A percentile compares a stretch with the other conserved stretches of the same genome.
Evolutionary conservation across 2,888 invertebrate species (phyloP).

Genomic region (Pemphredon lugubris): DNA sequence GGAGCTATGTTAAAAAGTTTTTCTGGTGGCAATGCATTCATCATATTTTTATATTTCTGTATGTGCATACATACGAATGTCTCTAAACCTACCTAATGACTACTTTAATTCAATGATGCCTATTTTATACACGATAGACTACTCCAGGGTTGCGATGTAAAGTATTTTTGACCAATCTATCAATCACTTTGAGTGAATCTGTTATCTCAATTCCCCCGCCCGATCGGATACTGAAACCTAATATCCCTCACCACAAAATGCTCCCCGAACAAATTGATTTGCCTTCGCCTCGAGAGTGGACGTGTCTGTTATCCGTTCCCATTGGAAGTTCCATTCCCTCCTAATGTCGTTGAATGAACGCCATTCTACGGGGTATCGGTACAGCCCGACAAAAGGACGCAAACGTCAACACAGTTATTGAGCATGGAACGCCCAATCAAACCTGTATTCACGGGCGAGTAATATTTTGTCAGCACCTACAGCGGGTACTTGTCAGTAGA

Average conservation of each 20-base stretch:
- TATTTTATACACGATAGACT: too few species aligned
- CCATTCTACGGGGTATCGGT: constrained; percentile 19
- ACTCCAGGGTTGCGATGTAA: too few species aligned
- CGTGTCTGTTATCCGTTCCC: constrained; percentile 24
- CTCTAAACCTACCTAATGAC: background rate
- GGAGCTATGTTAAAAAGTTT: too few species aligned
- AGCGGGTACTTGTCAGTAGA: background rate
- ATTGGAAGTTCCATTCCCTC: constrained; percentile 10
- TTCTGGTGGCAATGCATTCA: too few species aligned
- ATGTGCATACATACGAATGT: too few species aligned
- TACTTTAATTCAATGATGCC: too few species aligned
- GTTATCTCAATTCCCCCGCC: too few species aligned
- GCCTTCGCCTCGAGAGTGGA: constrained; percentile 24
- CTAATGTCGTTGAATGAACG: constrained; percentile 37
- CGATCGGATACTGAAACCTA: too few species aligned
- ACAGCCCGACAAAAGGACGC: constrained; percentile 28
- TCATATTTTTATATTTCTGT: too few species aligned
- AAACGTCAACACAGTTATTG: constrained; percentile 52
- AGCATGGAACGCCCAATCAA: constrained; percentile 52
- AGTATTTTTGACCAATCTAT: background rate
- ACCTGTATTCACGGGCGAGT: constrained; percentile 44
- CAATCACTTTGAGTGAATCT: too few species aligned
- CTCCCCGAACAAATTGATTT: constrained; percentile 37
- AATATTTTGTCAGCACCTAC: background rate
- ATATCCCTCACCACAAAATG: constrained; percentile 19